Evolutionary conservation across 2,113 vertebrate genomes (phyloP).

Genomic region (Oostethus manadensis): DNA sequence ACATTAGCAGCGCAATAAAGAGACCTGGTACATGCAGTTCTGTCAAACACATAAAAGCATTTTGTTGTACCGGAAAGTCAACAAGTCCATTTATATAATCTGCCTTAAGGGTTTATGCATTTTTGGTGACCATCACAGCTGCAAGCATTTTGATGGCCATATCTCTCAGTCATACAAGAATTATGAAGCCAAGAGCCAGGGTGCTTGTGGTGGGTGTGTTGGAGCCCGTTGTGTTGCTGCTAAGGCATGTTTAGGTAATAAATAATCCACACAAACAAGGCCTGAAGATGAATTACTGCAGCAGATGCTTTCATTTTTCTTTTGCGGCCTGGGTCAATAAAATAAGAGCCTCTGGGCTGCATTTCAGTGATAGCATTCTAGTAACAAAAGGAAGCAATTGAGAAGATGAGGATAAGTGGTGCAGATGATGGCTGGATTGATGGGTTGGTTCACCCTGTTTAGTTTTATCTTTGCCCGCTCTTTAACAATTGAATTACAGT

Average conservation of each 20-base stretch:
- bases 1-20: slow-evolving; percentile 30
- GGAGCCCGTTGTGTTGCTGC: slow-evolving; percentile 3
- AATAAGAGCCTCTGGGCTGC: neutral
- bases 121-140: slow-evolving; percentile 33
- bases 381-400: neutral
- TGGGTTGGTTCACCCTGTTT: neutral
- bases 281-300: slow-evolving; percentile 5
- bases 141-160: slow-evolving; percentile 37
- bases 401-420: neutral
- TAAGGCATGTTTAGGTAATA: neutral
- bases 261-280: neutral
- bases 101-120: slow-evolving; percentile 14
- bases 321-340: neutral
- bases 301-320: slow-evolving; percentile 8
- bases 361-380: slow-evolving; percentile 1
- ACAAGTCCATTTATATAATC: slow-evolving; percentile 34
- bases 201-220: slow-evolving; percentile 13
- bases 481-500: neutral
- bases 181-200: slow-evolving; percentile 39
- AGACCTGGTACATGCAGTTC: slow-evolving; percentile 23
- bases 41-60: slow-evolving; percentile 54
- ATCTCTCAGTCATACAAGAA: slow-evolving; percentile 45
- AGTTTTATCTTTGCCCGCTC: neutral
- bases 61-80: slow-evolving; percentile 53
- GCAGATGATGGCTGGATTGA: neutral